Conservation (phyloP, 2,888 invertebrate species). For the Aphidius colemani region DNA sequence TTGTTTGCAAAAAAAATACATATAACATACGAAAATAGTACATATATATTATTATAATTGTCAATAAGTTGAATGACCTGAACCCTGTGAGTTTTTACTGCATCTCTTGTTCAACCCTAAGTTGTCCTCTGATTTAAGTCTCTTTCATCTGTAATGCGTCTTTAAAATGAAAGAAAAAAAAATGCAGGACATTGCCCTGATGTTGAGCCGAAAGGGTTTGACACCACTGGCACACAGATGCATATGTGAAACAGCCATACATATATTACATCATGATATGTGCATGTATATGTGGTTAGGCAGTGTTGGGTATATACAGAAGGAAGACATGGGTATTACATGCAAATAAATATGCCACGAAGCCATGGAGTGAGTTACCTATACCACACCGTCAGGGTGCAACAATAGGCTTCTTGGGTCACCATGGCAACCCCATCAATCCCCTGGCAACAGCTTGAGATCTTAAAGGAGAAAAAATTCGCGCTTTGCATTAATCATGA, state of each 20-base stretch:
- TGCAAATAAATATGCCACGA: constrained; percentile 58
- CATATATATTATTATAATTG: too few species aligned
- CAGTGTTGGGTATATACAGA: constrained; percentile 33
- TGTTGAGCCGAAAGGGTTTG: constrained; percentile 40
- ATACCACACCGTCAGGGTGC: constrained; percentile 50
- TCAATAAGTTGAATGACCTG: too few species aligned
- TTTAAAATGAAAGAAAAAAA: constrained; percentile 44
- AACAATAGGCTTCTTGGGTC: constrained; percentile 57
- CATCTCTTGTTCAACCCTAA: constrained; percentile 24
- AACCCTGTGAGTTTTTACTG: too few species aligned
- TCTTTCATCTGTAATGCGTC: constrained; percentile 39
- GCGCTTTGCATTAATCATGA: not conserved
- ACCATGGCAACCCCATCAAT: constrained; percentile 59
- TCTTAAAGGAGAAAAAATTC: constrained; percentile 58
- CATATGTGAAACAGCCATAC: constrained; percentile 38
- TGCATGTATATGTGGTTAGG: constrained; percentile 30
- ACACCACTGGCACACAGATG: constrained; percentile 59
- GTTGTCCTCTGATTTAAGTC: not conserved
- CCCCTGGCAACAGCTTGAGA: constrained; percentile 60
- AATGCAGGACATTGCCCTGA: constrained; percentile 53
- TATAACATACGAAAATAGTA: too few species aligned
- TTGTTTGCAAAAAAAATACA: too few species aligned
- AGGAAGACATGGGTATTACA: constrained; percentile 45
- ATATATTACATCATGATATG: constrained; percentile 16
- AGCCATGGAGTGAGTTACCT: constrained; percentile 38